phyloP scores from a whole-genome alignment of 2,888 invertebrate species.

The Agriopis marginaria region DNA sequence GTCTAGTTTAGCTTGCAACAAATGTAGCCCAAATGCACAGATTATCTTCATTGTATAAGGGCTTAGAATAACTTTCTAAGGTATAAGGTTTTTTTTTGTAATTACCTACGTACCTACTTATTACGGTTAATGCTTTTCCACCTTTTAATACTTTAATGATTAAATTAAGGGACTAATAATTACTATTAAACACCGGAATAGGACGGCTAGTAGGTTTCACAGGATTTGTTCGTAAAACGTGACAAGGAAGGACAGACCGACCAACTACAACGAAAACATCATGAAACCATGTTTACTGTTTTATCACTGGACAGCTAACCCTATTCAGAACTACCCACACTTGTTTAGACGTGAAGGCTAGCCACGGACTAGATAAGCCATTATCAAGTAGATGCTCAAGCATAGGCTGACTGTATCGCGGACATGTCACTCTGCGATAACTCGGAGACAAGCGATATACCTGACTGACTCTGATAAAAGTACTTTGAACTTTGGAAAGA shows the following conservation, averaged over 20 bases:
- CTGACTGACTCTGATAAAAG: slow-evolving; percentile 43
- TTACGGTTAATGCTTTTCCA: too few relatives aligned
- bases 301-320: slow-evolving; percentile 3
- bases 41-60: too few relatives aligned
- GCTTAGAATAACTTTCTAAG: too few relatives aligned
- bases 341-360: slow-evolving; percentile 22
- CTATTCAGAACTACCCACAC: slow-evolving; percentile 20
- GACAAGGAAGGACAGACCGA: not conserved
- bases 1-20: too few relatives aligned
- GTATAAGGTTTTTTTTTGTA: too few relatives aligned
- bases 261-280: not conserved
- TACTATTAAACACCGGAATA: too few relatives aligned
- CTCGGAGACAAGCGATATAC: slow-evolving; percentile 37
- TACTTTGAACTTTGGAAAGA: slow-evolving; percentile 39
- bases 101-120: too few relatives aligned
- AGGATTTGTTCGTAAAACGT: not conserved
- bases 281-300: slow-evolving; percentile 5
- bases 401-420: slow-evolving; percentile 36
- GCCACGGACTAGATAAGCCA: slow-evolving; percentile 34
- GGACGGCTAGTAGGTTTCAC: not conserved
- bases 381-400: slow-evolving; percentile 36
- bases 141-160: too few relatives aligned
- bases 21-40: too few relatives aligned
- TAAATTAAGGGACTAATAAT: too few relatives aligned
- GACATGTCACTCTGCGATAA: slow-evolving; percentile 45